A percentile compares a stretch with the other conserved stretches of the same genome.
These are phyloP conservation scores for Hydrotaea cyrtoneurina DNA, from an alignment of 2,888 invertebrate species.

Conservation along the genomic window DNA sequence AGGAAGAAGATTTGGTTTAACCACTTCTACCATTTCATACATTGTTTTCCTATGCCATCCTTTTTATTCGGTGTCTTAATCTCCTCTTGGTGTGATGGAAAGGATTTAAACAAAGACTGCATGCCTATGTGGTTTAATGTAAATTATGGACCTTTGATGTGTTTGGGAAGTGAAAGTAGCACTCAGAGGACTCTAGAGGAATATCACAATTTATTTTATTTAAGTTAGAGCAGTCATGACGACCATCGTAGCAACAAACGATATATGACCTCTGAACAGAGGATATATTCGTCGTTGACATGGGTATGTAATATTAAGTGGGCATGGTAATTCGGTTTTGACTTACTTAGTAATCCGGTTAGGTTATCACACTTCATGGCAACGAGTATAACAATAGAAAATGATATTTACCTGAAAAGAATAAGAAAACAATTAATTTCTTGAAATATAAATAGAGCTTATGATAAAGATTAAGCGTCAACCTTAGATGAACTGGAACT, in stretches of 20 bases:
- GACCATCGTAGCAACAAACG: background rate
- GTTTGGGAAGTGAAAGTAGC: background rate
- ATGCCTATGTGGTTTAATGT: background rate
- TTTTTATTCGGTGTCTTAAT: background rate
- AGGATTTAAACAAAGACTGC: constrained; percentile 27
- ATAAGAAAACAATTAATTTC: too few species aligned
- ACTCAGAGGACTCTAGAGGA: background rate
- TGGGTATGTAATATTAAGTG: background rate
- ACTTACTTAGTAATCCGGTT: too few species aligned
- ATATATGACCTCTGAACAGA: constrained; percentile 8
- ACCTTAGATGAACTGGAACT: too few species aligned
- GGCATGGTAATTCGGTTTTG: too few species aligned
- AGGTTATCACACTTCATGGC: too few species aligned
- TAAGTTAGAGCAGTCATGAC: background rate
- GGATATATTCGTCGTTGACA: background rate
- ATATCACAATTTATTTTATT: constrained; percentile 8
- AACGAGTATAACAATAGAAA: too few species aligned
- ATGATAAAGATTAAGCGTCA: too few species aligned
- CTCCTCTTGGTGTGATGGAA: background rate
- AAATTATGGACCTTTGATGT: constrained; percentile 9
- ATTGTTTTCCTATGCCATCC: background rate
- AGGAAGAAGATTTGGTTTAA: too few species aligned
- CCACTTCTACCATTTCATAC: background rate
- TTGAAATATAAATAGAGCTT: too few species aligned
- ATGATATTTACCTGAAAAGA: too few species aligned